phyloP scores from a whole-genome alignment of 2,888 invertebrate species.

The Meteorus cinctellus region DNA sequence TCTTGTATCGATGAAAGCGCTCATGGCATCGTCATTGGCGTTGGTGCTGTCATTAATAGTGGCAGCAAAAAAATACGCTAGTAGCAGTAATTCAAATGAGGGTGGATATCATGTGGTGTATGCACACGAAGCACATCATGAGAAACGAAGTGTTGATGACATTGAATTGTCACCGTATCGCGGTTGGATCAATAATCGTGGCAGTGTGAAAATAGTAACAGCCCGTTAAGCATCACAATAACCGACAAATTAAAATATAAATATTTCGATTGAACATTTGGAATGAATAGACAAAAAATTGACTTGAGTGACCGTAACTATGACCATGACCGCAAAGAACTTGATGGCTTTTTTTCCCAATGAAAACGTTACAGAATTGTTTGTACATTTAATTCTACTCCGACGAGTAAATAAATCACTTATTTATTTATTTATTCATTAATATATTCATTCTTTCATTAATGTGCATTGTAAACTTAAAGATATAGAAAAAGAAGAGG shows the following conservation, averaged over 20 bases:
- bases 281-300: not conserved
- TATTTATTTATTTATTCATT: conserved; percentile 30
- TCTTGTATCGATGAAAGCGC: conserved; percentile 85
- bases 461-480: not conserved
- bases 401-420: conserved; percentile 23
- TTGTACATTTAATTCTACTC: not conserved
- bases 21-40: conserved; percentile 83
- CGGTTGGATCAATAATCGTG: conserved; percentile 67
- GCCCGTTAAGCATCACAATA: not conserved
- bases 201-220: conserved; percentile 41
- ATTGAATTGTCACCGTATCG: conserved; percentile 72
- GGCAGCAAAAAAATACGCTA: conserved; percentile 82
- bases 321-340: not conserved
- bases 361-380: not conserved
- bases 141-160: conserved; percentile 72
- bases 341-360: not conserved
- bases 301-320: not conserved
- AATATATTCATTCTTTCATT: not conserved
- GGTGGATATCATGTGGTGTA: conserved; percentile 76
- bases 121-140: conserved; percentile 78
- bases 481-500: not conserved
- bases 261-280: not conserved
- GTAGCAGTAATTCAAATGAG: conserved; percentile 77
- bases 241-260: not conserved
- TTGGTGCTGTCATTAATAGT: conserved; percentile 84